These are phyloP conservation scores for Clitarchus hookeri DNA, from an alignment of 2,888 invertebrate species.

Conservation along the genomic window DNA sequence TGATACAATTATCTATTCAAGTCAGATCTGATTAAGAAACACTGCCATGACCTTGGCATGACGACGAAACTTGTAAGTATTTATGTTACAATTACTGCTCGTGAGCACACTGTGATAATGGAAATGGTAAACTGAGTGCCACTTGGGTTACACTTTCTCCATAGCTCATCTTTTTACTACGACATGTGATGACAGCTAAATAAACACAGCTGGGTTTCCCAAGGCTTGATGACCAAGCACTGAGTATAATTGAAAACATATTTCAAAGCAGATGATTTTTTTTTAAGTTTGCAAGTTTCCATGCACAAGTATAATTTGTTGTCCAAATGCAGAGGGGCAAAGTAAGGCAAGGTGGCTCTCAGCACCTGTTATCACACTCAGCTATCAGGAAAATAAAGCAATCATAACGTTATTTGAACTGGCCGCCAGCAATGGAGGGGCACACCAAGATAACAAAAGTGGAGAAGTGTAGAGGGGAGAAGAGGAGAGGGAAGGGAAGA, in stretches of 20 bases:
- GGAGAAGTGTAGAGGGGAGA: not conserved
- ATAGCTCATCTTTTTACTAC: not conserved
- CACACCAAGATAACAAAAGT: not conserved
- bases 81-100: not conserved
- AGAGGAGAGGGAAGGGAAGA: not conserved
- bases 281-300: not conserved
- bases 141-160: not conserved
- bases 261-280: not conserved
- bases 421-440: not conserved
- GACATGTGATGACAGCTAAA: not conserved
- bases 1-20: not conserved
- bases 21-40: not conserved
- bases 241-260: no score
- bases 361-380: not conserved
- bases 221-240: no score
- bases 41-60: not conserved
- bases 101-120: not conserved
- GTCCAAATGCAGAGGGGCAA: not conserved
- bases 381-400: slow-evolving; percentile 14
- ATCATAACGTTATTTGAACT: slow-evolving; percentile 7
- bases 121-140: not conserved
- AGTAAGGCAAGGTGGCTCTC: not conserved
- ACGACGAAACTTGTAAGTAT: not conserved
- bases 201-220: no score
- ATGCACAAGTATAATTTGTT: not conserved